Evolutionary conservation across 1,140 invertebrate species (phyloP).

Genomic region (Pollicipes pollicipes): DNA sequence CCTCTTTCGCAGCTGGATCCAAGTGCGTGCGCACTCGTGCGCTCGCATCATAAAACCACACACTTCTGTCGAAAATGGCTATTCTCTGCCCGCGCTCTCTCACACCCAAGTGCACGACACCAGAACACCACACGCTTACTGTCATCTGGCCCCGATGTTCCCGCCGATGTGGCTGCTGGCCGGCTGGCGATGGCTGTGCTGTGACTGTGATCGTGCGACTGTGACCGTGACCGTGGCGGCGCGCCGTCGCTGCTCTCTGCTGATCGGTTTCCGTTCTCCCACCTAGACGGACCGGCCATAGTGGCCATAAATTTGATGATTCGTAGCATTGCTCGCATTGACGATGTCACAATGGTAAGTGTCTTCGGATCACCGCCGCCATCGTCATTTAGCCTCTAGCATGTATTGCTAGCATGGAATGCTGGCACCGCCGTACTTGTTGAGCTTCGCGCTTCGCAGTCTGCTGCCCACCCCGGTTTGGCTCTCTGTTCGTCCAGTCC

Average conservation of each 20-base stretch:
- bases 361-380: slow-evolving; percentile 7
- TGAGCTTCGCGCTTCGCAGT: background rate
- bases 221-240: slow-evolving; percentile 2
- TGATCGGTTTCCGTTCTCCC: background rate
- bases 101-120: no score
- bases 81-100: no score
- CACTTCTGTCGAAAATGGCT: no score
- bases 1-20: no score
- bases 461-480: background rate
- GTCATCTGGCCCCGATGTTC: no score
- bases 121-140: no score
- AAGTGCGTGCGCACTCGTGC: no score
- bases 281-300: slow-evolving; percentile 71
- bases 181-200: no score
- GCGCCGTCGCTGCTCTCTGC: background rate
- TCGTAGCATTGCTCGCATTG: slow-evolving; percentile 88
- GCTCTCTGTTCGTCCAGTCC: background rate
- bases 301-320: slow-evolving; percentile 91
- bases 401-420: background rate
- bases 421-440: background rate
- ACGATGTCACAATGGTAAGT: slow-evolving; percentile 97
- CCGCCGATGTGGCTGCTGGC: no score
- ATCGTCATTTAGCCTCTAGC: no score
- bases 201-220: background rate
- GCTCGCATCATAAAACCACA: no score